A percentile compares a stretch with the other conserved stretches of the same genome.
These are phyloP conservation scores for Zele albiditarsus DNA, from an alignment of 2,888 invertebrate species.

Conservation along the genomic window DNA sequence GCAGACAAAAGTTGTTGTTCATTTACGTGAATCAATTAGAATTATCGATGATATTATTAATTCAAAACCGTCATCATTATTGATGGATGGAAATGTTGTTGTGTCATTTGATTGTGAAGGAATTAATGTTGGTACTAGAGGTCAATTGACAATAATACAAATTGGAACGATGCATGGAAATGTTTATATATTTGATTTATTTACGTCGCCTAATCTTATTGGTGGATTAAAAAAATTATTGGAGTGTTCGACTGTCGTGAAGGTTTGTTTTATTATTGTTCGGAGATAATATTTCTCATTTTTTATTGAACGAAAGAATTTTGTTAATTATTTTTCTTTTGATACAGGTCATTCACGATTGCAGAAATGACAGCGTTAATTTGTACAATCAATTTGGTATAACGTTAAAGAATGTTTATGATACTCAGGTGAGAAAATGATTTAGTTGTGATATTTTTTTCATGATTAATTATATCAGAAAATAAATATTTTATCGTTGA, in stretches of 20 bases:
- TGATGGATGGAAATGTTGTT: constrained; percentile 74
- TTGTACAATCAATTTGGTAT: constrained; percentile 90
- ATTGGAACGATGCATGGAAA: constrained; percentile 88
- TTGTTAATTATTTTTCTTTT: constrained; percentile 20
- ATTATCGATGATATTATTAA: constrained; percentile 84
- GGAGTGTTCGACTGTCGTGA: constrained; percentile 86
- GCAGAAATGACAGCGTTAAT: constrained; percentile 92
- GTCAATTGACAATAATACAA: constrained; percentile 89
- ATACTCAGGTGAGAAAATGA: constrained; percentile 81
- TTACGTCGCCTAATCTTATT: constrained; percentile 87
- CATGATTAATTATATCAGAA: constrained; percentile 29
- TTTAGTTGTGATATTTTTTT: no score
- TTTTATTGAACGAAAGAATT: neutral
- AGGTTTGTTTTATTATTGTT: constrained; percentile 75
- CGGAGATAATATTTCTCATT: neutral
- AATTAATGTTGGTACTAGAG: constrained; percentile 91
- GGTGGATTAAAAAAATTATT: constrained; percentile 87
- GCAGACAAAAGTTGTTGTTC: constrained; percentile 87
- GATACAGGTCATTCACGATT: constrained; percentile 88
- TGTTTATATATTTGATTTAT: constrained; percentile 90
- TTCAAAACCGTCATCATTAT: constrained; percentile 64
- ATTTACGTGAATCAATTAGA: constrained; percentile 84
- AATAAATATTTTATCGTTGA: no score
- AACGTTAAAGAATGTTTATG: constrained; percentile 88
- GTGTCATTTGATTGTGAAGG: constrained; percentile 95